Percentiles rank a stretch among this genome's conserved stretches.
Evolutionary conservation across 2,113 vertebrate species (phyloP).

Genomic region (Corapipo altera): DNA sequence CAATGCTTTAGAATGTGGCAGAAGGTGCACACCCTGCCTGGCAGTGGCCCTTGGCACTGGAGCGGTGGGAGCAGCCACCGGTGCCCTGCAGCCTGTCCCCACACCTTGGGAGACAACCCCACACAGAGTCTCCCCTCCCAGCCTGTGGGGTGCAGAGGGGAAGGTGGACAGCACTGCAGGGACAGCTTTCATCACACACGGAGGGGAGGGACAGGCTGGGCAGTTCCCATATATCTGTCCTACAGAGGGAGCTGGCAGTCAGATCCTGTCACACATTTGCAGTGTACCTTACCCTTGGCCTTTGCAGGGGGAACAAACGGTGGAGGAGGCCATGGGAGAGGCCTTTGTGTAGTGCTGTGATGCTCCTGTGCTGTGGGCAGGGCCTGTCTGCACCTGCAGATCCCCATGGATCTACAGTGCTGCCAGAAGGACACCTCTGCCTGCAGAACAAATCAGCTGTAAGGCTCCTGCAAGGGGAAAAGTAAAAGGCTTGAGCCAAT

Average conservation of each 20-base stretch:
- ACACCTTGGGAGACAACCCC: not conserved
- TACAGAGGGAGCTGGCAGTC: not conserved
- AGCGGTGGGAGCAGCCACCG: accelerated
- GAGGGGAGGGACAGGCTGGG: not conserved
- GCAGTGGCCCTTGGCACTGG: not conserved
- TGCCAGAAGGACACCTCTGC: not conserved
- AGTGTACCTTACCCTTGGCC: not conserved
- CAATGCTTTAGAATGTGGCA: not conserved
- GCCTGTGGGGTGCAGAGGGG: not conserved
- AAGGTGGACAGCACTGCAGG: accelerated
- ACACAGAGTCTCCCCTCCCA: not conserved
- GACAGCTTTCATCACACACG: accelerated
- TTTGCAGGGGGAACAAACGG: accelerated
- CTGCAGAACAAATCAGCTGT: not conserved
- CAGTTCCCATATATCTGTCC: accelerated
- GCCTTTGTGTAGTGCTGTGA: not conserved
- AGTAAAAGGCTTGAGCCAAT: not conserved
- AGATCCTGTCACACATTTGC: accelerated
- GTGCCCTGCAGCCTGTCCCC: not conserved
- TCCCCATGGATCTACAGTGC: not conserved
- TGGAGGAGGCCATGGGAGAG: not conserved
- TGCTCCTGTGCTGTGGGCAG: accelerated
- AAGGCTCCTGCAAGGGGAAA: not conserved
- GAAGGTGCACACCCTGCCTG: not conserved
- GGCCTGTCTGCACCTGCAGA: not conserved